Percentiles rank a stretch among this genome's conserved stretches.
These are phyloP conservation scores for Bolinopsis microptera DNA, from an alignment of 37 sponge, comb jelly and placozoan species.

Conservation along the genomic window DNA sequence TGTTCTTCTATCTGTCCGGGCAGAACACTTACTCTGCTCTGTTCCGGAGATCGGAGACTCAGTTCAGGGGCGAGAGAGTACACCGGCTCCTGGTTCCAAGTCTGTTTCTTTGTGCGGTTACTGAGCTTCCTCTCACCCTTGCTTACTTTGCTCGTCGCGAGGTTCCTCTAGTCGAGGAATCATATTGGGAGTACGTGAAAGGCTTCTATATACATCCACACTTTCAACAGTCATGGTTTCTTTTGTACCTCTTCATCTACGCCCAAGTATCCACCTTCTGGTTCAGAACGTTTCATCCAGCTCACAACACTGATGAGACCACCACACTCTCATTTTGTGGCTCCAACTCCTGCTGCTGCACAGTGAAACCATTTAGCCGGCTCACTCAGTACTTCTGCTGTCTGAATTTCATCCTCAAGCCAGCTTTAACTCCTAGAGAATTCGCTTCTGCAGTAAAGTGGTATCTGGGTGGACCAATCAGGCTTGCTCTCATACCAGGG, in stretches of 20 bases:
- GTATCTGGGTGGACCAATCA: not conserved
- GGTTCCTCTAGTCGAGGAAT: not conserved
- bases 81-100: not conserved
- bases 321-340: not conserved
- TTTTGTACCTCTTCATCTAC: not conserved
- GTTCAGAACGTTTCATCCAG: not conserved
- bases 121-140: not conserved
- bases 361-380: not conserved
- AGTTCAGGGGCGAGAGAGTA: not conserved
- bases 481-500: not conserved
- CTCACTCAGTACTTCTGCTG: not conserved
- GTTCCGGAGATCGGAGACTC: not conserved
- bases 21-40: conserved; percentile 22
- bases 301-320: not conserved
- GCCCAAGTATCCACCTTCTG: not conserved
- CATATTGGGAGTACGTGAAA: not conserved
- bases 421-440: not conserved
- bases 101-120: not conserved
- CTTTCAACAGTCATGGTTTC: not conserved
- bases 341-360: not conserved
- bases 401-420: not conserved
- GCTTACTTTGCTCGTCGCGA: not conserved
- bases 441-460: not conserved
- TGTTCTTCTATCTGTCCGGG: conserved; percentile 25
- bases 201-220: not conserved